These are phyloP conservation scores for Anguilla rostrata DNA, from an alignment of 2,113 vertebrate genomes.

Conservation along the genomic window DNA sequence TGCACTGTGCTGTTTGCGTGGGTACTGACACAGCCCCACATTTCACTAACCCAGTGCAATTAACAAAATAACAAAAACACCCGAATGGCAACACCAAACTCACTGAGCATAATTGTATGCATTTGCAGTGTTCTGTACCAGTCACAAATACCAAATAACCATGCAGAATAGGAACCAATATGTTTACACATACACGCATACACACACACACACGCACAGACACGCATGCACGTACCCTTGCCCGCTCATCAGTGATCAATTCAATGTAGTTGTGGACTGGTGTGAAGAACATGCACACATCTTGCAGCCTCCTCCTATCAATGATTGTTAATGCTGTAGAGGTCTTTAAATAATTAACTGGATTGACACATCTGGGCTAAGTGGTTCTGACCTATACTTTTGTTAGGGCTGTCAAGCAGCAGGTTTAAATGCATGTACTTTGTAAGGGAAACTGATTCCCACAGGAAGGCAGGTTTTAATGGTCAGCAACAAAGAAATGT, in stretches of 20 bases:
- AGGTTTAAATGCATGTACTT: constrained; percentile 8
- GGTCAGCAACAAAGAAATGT: constrained; percentile 8
- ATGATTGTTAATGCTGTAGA: constrained; percentile 15
- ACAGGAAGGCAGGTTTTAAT: constrained; percentile 2
- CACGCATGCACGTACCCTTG: not conserved
- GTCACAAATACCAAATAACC: too few species aligned
- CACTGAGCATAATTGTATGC: too few species aligned
- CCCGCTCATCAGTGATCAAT: constrained; percentile 1
- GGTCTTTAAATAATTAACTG: constrained; percentile 20
- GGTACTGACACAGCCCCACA: too few species aligned
- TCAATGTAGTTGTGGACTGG: constrained; percentile 7
- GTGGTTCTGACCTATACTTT: constrained; percentile 15
- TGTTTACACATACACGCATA: too few species aligned
- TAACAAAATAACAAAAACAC: too few species aligned
- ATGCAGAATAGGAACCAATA: not conserved
- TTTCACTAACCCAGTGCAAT: not conserved
- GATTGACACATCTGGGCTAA: constrained; percentile 24
- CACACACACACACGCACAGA: not conserved
- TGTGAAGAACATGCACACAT: constrained; percentile 9
- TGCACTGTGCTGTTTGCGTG: not conserved
- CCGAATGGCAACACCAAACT: too few species aligned
- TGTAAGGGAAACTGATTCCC: not conserved
- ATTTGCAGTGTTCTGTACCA: too few species aligned
- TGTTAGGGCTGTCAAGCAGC: constrained; percentile 19
- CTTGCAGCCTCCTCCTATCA: constrained; percentile 2